Conservation (phyloP, 2,113 vertebrate species). For the Eubucco bourcierii region DNA sequence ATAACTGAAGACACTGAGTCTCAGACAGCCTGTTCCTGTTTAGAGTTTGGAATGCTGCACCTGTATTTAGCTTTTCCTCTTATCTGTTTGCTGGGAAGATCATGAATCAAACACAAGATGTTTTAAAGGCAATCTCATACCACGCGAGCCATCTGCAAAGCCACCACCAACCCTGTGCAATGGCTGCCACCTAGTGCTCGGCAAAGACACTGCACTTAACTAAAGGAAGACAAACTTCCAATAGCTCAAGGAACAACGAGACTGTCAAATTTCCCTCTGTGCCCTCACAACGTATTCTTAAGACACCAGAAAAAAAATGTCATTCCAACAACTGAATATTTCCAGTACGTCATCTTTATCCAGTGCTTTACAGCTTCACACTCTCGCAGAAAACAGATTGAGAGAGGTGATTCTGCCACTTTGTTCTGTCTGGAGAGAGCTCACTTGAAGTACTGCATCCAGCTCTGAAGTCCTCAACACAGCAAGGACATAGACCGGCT, state of each 20-base stretch:
- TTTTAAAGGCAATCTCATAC: background rate
- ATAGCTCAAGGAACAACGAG: fast-evolving
- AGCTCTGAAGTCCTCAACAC: no score
- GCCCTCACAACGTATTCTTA: background rate
- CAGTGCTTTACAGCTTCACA: background rate
- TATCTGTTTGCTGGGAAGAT: background rate
- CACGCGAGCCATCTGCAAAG: background rate
- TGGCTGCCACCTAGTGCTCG: constrained; percentile 1
- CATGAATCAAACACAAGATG: background rate
- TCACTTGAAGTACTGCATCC: no score
- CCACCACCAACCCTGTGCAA: background rate
- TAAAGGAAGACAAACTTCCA: background rate
- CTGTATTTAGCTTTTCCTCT: background rate
- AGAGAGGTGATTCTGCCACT: no score
- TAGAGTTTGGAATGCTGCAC: background rate
- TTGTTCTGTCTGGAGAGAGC: no score
- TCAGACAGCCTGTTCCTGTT: background rate
- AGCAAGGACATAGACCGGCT: no score
- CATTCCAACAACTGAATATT: background rate
- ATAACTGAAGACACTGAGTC: background rate
- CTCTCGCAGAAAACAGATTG: background rate
- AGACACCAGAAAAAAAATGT: background rate
- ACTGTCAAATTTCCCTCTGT: background rate
- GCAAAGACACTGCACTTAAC: background rate
- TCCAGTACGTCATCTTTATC: background rate